These are phyloP conservation scores for Antedon bifida DNA, from an alignment of 35 echinoderm and acorn worm genomes.

Conservation along the genomic window DNA sequence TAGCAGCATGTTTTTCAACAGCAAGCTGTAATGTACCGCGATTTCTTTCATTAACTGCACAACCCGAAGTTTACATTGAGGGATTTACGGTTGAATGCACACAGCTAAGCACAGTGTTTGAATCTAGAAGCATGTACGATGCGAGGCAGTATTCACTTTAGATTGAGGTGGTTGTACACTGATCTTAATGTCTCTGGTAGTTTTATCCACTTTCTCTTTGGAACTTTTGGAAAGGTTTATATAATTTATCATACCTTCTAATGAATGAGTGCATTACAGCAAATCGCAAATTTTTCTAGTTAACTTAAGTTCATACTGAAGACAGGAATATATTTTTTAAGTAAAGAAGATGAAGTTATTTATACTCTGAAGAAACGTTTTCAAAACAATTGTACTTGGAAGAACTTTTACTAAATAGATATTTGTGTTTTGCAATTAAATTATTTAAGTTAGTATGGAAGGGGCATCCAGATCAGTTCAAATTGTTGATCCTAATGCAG, in stretches of 20 bases:
- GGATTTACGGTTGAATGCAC: neutral
- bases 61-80: neutral
- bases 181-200: neutral
- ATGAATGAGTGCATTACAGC: too few relatives aligned
- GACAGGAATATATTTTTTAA: too few relatives aligned
- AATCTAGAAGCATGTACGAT: neutral
- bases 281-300: too few relatives aligned
- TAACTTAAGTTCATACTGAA: too few relatives aligned
- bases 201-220: too few relatives aligned
- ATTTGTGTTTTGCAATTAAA: neutral
- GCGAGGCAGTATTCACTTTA: neutral
- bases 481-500: neutral
- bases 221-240: too few relatives aligned
- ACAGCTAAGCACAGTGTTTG: neutral
- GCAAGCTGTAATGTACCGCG: neutral
- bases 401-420: neutral
- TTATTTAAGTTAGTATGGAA: neutral
- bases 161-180: neutral
- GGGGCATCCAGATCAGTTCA: neutral
- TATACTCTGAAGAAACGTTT: too few relatives aligned
- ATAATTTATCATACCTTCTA: too few relatives aligned
- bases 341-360: too few relatives aligned
- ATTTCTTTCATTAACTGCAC: neutral
- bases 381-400: too few relatives aligned
- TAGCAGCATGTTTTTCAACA: neutral